phyloP scores from a whole-genome alignment of 2,113 vertebrate genomes.

The Callopanchax toddi region DNA sequence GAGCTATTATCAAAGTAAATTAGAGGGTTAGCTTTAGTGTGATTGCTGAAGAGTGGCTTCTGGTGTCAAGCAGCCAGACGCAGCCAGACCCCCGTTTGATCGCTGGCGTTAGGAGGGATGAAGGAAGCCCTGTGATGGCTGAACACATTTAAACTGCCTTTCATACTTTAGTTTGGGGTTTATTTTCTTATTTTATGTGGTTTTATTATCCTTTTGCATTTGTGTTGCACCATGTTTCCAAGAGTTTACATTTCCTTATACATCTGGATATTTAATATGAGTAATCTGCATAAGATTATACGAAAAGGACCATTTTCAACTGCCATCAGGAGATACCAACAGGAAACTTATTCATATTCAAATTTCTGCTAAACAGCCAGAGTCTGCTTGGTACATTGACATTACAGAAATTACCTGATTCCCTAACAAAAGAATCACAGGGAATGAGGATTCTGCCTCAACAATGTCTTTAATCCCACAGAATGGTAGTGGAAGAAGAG shows the following conservation, averaged over 20 bases:
- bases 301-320: not conserved
- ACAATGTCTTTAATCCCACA: not conserved
- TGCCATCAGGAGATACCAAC: not conserved
- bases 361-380: constrained; percentile 2
- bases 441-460: not conserved
- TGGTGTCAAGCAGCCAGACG: not conserved
- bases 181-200: too few relatives aligned
- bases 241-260: not conserved
- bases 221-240: too few relatives aligned
- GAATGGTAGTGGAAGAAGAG: not conserved
- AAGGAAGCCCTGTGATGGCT: constrained; percentile 5
- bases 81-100: not conserved
- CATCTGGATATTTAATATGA: too few relatives aligned
- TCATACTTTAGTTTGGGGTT: too few relatives aligned
- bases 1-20: constrained; percentile 6
- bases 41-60: not conserved
- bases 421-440: not conserved
- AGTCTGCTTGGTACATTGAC: not conserved
- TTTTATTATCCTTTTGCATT: too few relatives aligned
- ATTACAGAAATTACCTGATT: constrained; percentile 4
- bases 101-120: not conserved
- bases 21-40: constrained; percentile 10
- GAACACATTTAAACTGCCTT: not conserved
- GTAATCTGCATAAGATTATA: not conserved
- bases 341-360: constrained; percentile 16